Percentiles rank a stretch among this genome's conserved stretches.
phyloP scores from a whole-genome alignment of 2,797 vertebrate species.

The Mionectes olivaceus region DNA sequence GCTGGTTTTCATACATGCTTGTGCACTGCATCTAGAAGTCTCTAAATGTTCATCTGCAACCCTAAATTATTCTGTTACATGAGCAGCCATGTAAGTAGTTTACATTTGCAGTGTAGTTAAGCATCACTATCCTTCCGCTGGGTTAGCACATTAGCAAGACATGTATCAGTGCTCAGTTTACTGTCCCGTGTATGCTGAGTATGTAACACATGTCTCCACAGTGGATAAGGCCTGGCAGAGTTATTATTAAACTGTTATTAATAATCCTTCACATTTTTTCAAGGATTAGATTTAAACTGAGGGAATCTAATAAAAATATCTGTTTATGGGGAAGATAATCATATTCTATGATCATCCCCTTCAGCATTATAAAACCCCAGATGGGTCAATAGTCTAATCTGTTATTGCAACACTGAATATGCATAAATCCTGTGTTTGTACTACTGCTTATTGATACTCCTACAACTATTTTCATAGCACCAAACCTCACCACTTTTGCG shows the following conservation, averaged over 20 bases:
- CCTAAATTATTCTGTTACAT: background rate
- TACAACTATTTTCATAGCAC: background rate
- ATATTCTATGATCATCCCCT: background rate
- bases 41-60: background rate
- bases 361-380: background rate
- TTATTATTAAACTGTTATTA: background rate
- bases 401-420: background rate
- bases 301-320: background rate
- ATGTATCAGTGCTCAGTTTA: background rate
- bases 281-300: background rate
- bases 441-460: background rate
- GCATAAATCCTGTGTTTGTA: background rate
- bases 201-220: background rate
- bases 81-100: background rate
- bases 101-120: background rate
- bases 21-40: background rate
- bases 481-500: background rate
- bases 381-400: background rate
- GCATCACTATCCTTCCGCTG: fast-evolving
- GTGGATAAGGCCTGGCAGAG: background rate
- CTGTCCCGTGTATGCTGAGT: background rate
- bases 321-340: background rate
- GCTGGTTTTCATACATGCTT: background rate
- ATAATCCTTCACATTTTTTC: background rate
- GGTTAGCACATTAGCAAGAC: background rate